Base-by-base conservation (phyloP, 1,140 invertebrate genomes). In the Scaptomyza montana region DNA sequence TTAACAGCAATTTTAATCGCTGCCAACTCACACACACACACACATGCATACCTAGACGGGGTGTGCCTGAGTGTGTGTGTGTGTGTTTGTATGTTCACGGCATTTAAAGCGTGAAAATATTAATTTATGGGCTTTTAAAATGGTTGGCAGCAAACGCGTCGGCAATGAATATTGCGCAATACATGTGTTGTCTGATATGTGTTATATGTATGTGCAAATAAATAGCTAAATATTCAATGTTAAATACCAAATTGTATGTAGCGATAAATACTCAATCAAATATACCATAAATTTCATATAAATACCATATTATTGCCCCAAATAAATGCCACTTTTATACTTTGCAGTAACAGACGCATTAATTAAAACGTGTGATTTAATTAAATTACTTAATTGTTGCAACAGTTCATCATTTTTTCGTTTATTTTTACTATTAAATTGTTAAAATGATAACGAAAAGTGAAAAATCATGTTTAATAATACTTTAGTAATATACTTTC, bases 81-180 rank as follows among this genome's bases (percentile, higher is more conserved):
- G 47, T 62, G 46, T 39, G 8, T 57, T 21, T 50, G 33, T 62
- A 28, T 62, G 59, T 55, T 63, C 30, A 43, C 53, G 84, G 84
- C 74, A 86, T 86, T 86, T 86, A 87, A 86, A 87, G 81, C 81
- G 81, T 86, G 78, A 87, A 87, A 87, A 85, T 85, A 85, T 86
- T 86, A 87, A 86, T 86, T 86, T 86, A 86, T 85, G 78, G 43
- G 69, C 74, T 73, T 85, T 81, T 81, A 84, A 81, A 81, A 74
- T 56, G 75, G 79, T 51, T 56, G 21, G 57, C 76, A 68, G 57
- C 66, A 71, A 70, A 76, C 81, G 39, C 60, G 33, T 9, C 33
- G 69, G 74, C 77, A 70, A 75, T 78, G 71, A 78, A 74, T 65
- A 75, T 36, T 81, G 54, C 53, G 72, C 74, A 69, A 75, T 84